Evolutionary conservation across 2,797 vertebrate genomes (phyloP).

Genomic region (Enteromius treurensis): DNA sequence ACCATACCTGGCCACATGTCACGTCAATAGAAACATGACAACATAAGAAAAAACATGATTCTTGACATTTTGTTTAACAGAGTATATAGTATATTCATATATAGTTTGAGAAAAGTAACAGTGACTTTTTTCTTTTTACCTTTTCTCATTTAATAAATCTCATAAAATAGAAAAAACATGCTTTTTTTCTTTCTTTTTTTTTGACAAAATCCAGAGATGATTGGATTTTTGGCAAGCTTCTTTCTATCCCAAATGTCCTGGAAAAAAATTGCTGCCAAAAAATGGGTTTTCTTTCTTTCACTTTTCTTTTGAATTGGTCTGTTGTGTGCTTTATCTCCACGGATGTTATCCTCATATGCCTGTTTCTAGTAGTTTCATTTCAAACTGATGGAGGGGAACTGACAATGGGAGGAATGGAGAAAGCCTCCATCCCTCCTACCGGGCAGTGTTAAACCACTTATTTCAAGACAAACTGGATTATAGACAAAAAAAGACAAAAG

Average conservation of each 20-base stretch:
- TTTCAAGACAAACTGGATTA: conserved; percentile 86
- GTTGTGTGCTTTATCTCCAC: conserved; percentile 77
- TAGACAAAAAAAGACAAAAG: conserved; percentile 71
- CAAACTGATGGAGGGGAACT: conserved; percentile 75
- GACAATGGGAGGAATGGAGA: conserved; percentile 55
- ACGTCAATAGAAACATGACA: too few relatives aligned
- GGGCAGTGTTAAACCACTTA: conserved; percentile 81
- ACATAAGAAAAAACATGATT: too few relatives aligned
- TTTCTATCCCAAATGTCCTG: conserved; percentile 62
- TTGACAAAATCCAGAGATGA: conserved; percentile 30
- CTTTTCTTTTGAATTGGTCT: conserved; percentile 70
- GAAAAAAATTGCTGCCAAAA: conserved; percentile 58
- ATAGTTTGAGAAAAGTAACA: background rate
- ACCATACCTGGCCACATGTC: too few relatives aligned
- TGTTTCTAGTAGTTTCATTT: conserved; percentile 76
- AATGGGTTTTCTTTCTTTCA: background rate
- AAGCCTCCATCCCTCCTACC: conserved; percentile 67
- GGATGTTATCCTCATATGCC: conserved; percentile 75
- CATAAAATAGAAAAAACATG: background rate
- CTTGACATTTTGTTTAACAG: too few relatives aligned
- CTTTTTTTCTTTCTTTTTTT: conserved; percentile 13
- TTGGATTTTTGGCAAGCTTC: conserved; percentile 61
- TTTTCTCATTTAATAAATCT: conserved; percentile 11
- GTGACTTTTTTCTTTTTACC: conserved; percentile 1
- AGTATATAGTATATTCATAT: too few relatives aligned